phyloP scores from a whole-genome alignment of 64 coral and sea anemone species.

The Acropora yongei region DNA sequence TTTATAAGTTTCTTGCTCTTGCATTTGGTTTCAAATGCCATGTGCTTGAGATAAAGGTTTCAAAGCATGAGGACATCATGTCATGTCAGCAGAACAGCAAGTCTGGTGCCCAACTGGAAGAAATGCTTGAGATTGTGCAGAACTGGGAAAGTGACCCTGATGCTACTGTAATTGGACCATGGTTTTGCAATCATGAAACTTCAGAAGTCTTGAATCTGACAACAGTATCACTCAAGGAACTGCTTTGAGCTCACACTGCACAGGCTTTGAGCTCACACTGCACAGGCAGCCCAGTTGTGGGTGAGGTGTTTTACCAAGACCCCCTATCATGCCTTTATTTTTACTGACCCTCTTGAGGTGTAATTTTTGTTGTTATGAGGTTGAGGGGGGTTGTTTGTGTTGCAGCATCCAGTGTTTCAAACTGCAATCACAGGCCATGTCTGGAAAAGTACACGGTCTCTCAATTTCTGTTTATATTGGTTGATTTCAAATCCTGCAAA shows the following conservation, averaged over 20 bases:
- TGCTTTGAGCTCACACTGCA: neutral
- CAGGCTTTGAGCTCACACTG: no score
- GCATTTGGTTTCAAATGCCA: slow-evolving; percentile 66
- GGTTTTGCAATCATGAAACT: slow-evolving; percentile 64
- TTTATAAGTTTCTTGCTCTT: slow-evolving; percentile 57
- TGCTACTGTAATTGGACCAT: slow-evolving; percentile 52
- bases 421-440: no score
- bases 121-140: slow-evolving; percentile 41
- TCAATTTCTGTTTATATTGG: no score
- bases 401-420: no score
- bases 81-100: slow-evolving; percentile 53
- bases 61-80: slow-evolving; percentile 51
- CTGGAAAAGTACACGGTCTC: no score
- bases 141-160: slow-evolving; percentile 73
- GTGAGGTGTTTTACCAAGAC: no score
- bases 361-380: no score
- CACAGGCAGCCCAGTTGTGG: no score
- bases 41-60: slow-evolving; percentile 70
- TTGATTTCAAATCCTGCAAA: no score
- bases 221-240: neutral
- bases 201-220: neutral
- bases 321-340: no score
- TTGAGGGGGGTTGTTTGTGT: no score
- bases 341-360: no score
- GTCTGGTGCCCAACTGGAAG: slow-evolving; percentile 37